Base-by-base conservation (phyloP, 2,797 vertebrate species). In the Paramormyrops hopkinsi region DNA sequence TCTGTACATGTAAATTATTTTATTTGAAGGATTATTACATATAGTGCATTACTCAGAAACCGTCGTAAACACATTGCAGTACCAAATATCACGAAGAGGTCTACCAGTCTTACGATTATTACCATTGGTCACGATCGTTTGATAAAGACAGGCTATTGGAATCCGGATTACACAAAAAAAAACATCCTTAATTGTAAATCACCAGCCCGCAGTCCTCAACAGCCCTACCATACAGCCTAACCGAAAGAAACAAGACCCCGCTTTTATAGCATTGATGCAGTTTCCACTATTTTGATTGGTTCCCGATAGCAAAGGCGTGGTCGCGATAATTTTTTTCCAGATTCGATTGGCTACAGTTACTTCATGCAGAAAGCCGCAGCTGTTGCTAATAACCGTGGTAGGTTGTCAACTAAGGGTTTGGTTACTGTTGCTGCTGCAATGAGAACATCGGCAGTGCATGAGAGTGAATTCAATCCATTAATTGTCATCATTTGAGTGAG, bases 351-450 rank as follows among this genome's bases (percentile, higher is more conserved):
- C 29, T 44, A 25, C 12, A 14, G 48, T 17, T 50, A 50, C 88
- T 87, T 90, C 92, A 88, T 50, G 88, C 92, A 69, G 9, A 22
- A 85, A 48, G 79, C 86, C 83, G 79, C 44, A 54, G 9, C 79
- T 90, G 90, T 89, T 83, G 46, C 29, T 84, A 73, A 73, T 90
- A 51, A 76, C 89, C 54, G 86, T 89, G 90, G 90, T 90, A 88
- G 92, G 91, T 89, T 90, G 92, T 93, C 91, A 92, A 91, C 91
- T 90, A 87, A 90, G 54, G 65, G 90, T 90, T 91, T 89, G 91
- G 89, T 92, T 91, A 87, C 89, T 88, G 89, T 90, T 90, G 92
- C 91, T 89, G 91, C 91, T 91, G 90, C 89, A 88, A 91, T 91
- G 90, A 95, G 93, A 93, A 93, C 89, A 83, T 89, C 90, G 90